Base-by-base conservation (phyloP, 2,797 vertebrate species). In the Coilia nasus region DNA sequence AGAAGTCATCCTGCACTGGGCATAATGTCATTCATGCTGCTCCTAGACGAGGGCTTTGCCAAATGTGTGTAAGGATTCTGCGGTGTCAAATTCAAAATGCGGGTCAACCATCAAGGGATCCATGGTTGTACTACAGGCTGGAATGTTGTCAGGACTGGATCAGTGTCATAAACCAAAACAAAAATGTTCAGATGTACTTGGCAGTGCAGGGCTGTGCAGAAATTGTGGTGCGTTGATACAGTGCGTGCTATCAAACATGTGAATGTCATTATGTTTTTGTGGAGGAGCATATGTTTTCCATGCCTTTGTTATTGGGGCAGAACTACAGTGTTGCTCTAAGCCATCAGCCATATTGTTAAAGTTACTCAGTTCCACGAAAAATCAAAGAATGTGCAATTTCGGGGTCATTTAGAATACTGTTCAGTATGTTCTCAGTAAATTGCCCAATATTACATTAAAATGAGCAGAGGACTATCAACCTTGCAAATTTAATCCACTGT, bases 161-260 rank as follows among this genome's bases (percentile, higher is more conserved):
- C 71, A 78, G 41, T 78, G 71, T 78, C 71, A 78, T 78, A 44
- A 78, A 78, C 71, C 71, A 78, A 78, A 78, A 78, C 71, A 78
- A 31, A 44, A 41, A 41, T 78, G 71, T 78, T 44, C 71, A 82
- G 54, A 56, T 81, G 85, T 88, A 81, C 75, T 81, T 85, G 84
- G 41, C 46, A 9, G 80, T 25, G 83, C n/a, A n/a, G 25, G 80
- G 56, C n/a, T 31, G 78, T 81, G 46, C 31, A 23, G 28, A 82
- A 31, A 84, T 46, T 67, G 35, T 21, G 64, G 82, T 84, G 82
- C 82, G 85, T 84, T 78, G 87, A 88, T 84, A 80, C 54, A 4
- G 41, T 84, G 85, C 85, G 71, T 86, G 84, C 80, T 88, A 84
- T 84, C 47, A 57, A 86, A 84, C 87, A 88, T 84, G 80, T 88